These are phyloP conservation scores for Hydra vulgaris DNA, from an alignment of 30 jellyfish, hydroid and myxozoan species.

Conservation along the genomic window DNA sequence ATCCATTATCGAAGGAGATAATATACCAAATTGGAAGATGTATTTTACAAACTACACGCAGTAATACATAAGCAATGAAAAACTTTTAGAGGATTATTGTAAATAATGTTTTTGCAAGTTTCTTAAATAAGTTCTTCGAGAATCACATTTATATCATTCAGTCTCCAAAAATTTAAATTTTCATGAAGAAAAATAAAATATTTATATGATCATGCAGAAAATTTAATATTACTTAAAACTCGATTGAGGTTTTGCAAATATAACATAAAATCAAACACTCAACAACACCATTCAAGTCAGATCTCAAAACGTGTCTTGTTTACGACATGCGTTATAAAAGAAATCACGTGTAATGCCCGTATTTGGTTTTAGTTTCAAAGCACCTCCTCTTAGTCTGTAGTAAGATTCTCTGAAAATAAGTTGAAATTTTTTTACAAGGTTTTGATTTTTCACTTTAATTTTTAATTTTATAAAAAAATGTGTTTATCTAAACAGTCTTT, in stretches of 20 bases:
- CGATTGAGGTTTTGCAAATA: not conserved
- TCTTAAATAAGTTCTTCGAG: not conserved
- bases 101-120: too few relatives aligned
- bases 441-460: too few relatives aligned
- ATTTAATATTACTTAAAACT: not conserved
- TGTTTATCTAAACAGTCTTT: too few relatives aligned
- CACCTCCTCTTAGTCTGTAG: too few relatives aligned
- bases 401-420: too few relatives aligned
- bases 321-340: not conserved
- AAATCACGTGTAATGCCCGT: not conserved
- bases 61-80: too few relatives aligned
- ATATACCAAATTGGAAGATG: not conserved
- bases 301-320: conserved; percentile 11
- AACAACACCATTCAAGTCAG: not conserved
- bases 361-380: not conserved
- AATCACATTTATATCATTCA: not conserved
- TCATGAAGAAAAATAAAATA: not conserved
- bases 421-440: too few relatives aligned
- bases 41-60: too few relatives aligned
- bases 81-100: too few relatives aligned
- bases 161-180: not conserved
- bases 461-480: too few relatives aligned
- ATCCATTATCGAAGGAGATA: not conserved
- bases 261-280: not conserved
- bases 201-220: not conserved